Conservation (phyloP, 2,888 invertebrate species). For the Dichetophora obliterata region DNA sequence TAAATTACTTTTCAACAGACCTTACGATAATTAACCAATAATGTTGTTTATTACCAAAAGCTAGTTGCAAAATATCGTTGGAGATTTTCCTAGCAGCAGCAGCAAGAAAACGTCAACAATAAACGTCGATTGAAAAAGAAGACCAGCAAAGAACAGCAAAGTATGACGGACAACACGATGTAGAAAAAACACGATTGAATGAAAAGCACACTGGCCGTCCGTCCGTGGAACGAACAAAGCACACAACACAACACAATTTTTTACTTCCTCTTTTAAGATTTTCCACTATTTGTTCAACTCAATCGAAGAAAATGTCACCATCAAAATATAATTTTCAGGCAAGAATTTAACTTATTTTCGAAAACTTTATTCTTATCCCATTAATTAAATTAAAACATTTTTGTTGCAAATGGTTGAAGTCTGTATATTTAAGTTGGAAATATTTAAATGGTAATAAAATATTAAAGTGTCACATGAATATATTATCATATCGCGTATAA, state of each 20-base stretch:
- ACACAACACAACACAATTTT: neutral
- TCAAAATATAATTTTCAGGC: neutral
- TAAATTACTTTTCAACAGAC: neutral
- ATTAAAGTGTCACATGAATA: neutral
- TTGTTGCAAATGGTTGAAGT: neutral
- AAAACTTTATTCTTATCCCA: constrained; percentile 1
- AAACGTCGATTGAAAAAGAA: constrained; percentile 1
- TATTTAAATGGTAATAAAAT: constrained; percentile 6
- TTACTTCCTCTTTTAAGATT: neutral
- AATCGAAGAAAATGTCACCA: constrained; percentile 12
- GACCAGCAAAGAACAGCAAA: neutral
- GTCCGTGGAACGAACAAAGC: constrained; percentile 22
- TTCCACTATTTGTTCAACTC: constrained; percentile 3
- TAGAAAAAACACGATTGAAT: constrained; percentile 1
- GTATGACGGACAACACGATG: constrained; percentile 22
- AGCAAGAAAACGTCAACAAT: constrained; percentile 22
- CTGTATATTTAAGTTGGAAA: neutral
- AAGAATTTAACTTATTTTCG: neutral
- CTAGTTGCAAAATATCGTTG: neutral
- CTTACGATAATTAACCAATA: neutral
- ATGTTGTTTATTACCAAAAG: neutral
- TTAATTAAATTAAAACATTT: neutral
- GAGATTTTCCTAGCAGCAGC: neutral
- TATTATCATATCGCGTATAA: constrained; percentile 24
- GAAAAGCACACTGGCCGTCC: constrained; percentile 9